Evolutionary conservation across 1,140 invertebrate species (phyloP), one percentile per base, ranked within the genome.

Genomic region (Temnothorax curvispinosus): DNA sequence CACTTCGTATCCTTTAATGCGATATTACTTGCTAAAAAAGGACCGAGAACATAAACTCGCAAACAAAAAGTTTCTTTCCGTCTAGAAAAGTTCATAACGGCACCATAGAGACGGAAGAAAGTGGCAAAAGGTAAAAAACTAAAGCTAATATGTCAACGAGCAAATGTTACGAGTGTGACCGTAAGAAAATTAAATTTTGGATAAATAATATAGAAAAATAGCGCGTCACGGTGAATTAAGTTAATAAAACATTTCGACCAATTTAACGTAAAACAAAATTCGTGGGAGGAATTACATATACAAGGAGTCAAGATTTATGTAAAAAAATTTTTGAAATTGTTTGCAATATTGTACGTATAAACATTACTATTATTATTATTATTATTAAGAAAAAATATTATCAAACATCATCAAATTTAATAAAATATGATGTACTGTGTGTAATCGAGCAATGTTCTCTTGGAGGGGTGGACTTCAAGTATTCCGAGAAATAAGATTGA

Each of bases 71-170:
- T 65, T 54, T 65, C 21, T 78, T 56, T 62, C 27, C 11, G 13
- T 85, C 71, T 62, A 27, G 35, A 85, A 78, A 54, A 85, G 82
- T 78, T 85, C 1, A 52, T 56, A 65, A 65, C 18, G 27, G 21
- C 13, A 64, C 74, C 74, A 52, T 38, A 41, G 74, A 76, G 82
- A 85, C 56, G 32, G 15, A 76, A 32, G 72, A 38, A 13, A 62
- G n/a, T 35, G 15, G n/a, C 21, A 50, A 76, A 52, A 52, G 41
- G 35, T 47, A 15, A 65, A 78, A 85, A 78, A 54, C 35, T 76
- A 32, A 78, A 56, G 60, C 15, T 60, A 54, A 84, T 60, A 47
- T 35, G 18, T 54, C 54, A 52, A 8, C 38, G 41, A 47, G n/a
- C 44, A 62, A 75, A 82, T 11, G 27, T 72, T 60, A 62, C 54